phyloP scores from a whole-genome alignment of 2,113 vertebrate species.

The Pterocles gutturalis region DNA sequence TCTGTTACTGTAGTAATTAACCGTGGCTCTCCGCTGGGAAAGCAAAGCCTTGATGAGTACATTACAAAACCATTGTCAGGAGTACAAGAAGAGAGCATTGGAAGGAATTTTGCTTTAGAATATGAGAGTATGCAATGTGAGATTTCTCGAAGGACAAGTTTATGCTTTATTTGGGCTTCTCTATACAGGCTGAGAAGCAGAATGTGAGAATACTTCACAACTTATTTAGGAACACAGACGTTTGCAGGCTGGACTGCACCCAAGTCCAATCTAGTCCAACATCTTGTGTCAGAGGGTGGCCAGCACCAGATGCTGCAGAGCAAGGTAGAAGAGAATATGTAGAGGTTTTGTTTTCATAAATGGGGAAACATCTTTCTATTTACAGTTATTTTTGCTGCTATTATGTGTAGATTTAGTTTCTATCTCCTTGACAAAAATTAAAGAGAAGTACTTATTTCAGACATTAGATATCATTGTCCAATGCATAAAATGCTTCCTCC shows the following conservation, averaged over 20 bases:
- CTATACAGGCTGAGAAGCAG: not conserved
- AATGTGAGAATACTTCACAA: slow-evolving; percentile 15
- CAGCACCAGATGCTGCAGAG: not conserved
- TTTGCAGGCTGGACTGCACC: not conserved
- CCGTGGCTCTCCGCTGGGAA: slow-evolving; percentile 8
- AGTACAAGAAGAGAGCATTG: slow-evolving; percentile 42
- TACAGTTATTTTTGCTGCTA: not conserved
- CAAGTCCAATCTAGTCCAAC: not conserved
- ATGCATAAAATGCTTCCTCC: not conserved
- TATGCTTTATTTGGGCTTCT: slow-evolving; percentile 30
- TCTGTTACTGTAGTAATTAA: slow-evolving; percentile 60
- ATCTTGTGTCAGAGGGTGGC: not conserved
- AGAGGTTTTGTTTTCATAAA: not conserved
- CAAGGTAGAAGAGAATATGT: not conserved
- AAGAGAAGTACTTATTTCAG: not conserved
- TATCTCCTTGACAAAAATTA: not conserved
- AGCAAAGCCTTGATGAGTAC: slow-evolving; percentile 51
- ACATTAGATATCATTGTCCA: not conserved
- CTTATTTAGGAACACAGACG: not conserved
- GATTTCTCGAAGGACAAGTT: slow-evolving; percentile 34
- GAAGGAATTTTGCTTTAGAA: slow-evolving; percentile 39
- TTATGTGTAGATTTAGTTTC: not conserved
- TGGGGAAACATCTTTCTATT: not conserved
- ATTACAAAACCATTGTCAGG: slow-evolving; percentile 38
- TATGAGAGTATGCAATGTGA: slow-evolving; percentile 32